Evolutionary conservation across 2,113 vertebrate genomes (phyloP), one percentile per base, ranked within the genome.

Genomic region (Tetrao urogallus): DNA sequence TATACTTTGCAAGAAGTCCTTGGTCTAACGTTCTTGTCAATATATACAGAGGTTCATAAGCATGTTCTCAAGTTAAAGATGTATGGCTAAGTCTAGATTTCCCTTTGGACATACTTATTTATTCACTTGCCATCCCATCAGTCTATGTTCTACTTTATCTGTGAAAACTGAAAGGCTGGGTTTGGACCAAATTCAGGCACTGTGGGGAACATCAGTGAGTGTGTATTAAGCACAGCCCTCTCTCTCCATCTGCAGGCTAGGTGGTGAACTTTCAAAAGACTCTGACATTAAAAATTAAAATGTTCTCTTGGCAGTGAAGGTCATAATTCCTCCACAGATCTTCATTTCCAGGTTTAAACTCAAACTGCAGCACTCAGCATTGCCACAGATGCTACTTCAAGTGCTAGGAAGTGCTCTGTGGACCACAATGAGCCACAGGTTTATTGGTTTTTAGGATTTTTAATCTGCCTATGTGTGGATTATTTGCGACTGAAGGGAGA

Each of bases 151-250:
- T 4, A 16, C 19, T 86, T 60, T n/a, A 4, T 40, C 34, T 22
- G 21, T 11, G 63, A 50, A 71, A 79, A 17, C 21, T 4, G 4
- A 17, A 9, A 36, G 1, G 54, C 30, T 43, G 25, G 64, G 6
- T 80, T 73, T 64, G 34, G 67, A 8, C 24, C 4, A 47, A 52
- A 50, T 45, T 36, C 43, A 54, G 48, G 20, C 40, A 40, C 15
- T 1, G 0, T 25, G 76, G 76, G 30, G 83, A 80, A 2, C 0
- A 0, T 8, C 3, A 12, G 10, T 0, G 3, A 72, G 38, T 0
- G 2, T 4, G 38, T 24, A 63, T 34, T 76, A 77, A 69, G 69
- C 80, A 58, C 36, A 74, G 50, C 76, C 67, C 76, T 63, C 71
- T 43, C 72, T 43, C 86, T 72, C 80, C 73, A 50, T 67, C 93